Evolutionary conservation across 2,797 vertebrate genomes (phyloP).

Genomic region (Hippocampus kuda): DNA sequence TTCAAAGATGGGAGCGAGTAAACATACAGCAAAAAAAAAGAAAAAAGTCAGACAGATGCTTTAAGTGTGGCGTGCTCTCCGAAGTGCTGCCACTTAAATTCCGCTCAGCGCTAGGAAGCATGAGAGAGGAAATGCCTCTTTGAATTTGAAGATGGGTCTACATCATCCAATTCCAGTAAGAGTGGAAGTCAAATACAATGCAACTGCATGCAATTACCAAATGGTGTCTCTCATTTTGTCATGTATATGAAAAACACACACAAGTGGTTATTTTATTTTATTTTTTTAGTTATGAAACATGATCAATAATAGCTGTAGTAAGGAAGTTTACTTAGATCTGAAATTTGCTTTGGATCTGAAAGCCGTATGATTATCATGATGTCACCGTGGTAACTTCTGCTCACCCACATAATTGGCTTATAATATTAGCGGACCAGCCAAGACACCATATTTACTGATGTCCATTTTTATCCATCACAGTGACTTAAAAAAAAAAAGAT

Average conservation of each 20-base stretch:
- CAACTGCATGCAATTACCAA: background rate
- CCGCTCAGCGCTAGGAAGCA: background rate
- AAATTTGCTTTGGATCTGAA: no score
- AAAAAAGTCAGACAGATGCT: conserved; percentile 2
- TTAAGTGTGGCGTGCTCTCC: background rate
- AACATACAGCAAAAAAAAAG: background rate
- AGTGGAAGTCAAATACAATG: background rate
- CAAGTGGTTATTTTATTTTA: background rate
- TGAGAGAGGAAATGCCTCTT: conserved; percentile 16
- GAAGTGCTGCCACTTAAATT: background rate
- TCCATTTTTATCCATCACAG: no score
- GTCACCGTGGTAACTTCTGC: background rate
- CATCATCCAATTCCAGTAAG: conserved; percentile 6
- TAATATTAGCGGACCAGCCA: background rate
- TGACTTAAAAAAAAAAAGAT: no score
- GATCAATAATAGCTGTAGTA: no score
- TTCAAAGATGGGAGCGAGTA: background rate
- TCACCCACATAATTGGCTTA: background rate
- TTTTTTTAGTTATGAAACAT: no score
- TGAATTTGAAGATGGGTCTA: conserved; percentile 23
- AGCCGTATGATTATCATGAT: background rate
- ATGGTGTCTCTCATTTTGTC: background rate
- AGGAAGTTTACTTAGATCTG: no score
- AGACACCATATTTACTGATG: background rate
- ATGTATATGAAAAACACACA: background rate